Evolutionary conservation across 2,888 invertebrate genomes (phyloP), one percentile per base, ranked within the genome.

Genomic region (Platerodrilus igneus): DNA sequence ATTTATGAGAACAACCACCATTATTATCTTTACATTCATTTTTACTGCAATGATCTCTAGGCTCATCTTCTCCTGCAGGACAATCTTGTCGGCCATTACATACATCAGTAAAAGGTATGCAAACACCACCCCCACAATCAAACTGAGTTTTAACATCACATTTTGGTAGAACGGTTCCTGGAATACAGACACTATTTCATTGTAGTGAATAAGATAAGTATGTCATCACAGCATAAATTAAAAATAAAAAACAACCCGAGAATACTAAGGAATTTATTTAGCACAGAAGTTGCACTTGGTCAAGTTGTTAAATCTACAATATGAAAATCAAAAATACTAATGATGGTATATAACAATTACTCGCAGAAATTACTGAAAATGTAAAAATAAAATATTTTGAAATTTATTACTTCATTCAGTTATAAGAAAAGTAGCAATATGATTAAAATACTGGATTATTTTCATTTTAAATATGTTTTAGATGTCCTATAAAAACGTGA

Each of bases 71-170:
- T 69, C 85, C 86, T 60, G 83, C 81, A 11, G 87, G 86, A 62
- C 95, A 95, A 68, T 95, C 91, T 36, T 82, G 84, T 44, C 78
- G 78, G 54, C 81, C 82, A 68, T 95, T 84, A 65, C 95, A 95
- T 3, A 93, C 86, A 58, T 81, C 79, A 2, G 77, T 71, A 16
- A 86, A 64, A 0, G 84, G 76, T 53, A 94, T 90, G 66, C 94
- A 95, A 59, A 83, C 81, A 7, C 84, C 85, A 8, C 78, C 83
- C 8, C 90, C 88, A 63, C 90, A 90, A 64, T 89, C 84, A 63
- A 91, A 92, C 57, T 91, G 79, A 5, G 80, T 87, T 57, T 76
- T 76, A 40, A 77, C 78, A 66, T 91, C 82, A 66, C 92, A 92
- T 26, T 73, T 70, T 8, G 73, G 71, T 38, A 74, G 71, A 14